A percentile compares a stretch with the other conserved stretches of the same genome.
Conservation (phyloP, 2,797 vertebrate species). For the Ceryle rudis region DNA sequence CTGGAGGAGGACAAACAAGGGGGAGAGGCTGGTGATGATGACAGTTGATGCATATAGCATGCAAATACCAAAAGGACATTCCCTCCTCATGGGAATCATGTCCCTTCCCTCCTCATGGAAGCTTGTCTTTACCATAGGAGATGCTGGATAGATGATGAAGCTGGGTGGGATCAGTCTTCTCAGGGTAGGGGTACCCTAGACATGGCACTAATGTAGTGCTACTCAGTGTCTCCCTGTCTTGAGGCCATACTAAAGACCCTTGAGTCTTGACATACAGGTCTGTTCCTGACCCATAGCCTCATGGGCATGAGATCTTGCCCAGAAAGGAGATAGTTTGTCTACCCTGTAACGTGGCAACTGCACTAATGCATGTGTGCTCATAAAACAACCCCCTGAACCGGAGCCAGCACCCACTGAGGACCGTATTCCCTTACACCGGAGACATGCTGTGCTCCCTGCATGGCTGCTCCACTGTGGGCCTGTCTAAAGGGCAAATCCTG, state of each 20-base stretch:
- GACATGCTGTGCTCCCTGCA: not conserved
- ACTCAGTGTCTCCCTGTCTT: not conserved
- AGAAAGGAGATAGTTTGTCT: constrained; percentile 37
- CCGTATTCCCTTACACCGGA: not conserved
- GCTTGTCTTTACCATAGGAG: not conserved
- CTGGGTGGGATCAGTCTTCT: not conserved
- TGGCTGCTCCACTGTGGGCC: not conserved
- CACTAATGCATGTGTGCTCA: not conserved
- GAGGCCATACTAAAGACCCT: not conserved
- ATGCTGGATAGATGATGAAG: not conserved
- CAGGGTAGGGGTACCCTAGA: not conserved
- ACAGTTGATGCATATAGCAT: not conserved
- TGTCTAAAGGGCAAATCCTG: not conserved
- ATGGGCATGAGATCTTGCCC: not conserved
- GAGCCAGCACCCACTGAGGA: constrained; percentile 13
- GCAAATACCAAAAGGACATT: not conserved
- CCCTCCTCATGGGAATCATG: not conserved
- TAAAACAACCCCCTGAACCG: constrained; percentile 19
- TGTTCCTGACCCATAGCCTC: not conserved
- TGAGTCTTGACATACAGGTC: not conserved
- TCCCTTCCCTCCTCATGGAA: not conserved
- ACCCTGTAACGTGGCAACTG: constrained; percentile 58
- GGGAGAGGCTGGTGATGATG: not conserved
- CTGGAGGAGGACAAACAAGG: not conserved
- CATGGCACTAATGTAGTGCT: not conserved